phyloP scores from a whole-genome alignment of 2,113 vertebrate species.

The Amblyornis subalaris region DNA sequence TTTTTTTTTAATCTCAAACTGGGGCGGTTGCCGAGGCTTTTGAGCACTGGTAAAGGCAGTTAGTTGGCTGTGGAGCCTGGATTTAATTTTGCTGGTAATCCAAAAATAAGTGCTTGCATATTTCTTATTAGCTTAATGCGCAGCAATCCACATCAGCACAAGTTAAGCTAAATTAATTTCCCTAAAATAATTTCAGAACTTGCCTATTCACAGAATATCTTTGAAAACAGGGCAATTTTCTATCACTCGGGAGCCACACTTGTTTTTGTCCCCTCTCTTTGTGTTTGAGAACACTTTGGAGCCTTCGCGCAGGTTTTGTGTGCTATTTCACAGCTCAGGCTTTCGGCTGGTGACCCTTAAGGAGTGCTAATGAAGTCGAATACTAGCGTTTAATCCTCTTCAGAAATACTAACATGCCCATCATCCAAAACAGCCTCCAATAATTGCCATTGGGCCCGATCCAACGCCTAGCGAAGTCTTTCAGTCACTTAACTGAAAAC shows the following conservation, averaged over 20 bases:
- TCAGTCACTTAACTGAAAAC: constrained; percentile 61
- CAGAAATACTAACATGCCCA: constrained; percentile 64
- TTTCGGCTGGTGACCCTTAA: constrained; percentile 51
- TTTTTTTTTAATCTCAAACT: constrained; percentile 68
- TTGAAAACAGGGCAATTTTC: constrained; percentile 68
- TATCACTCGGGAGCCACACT: constrained; percentile 54
- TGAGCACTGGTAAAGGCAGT: constrained; percentile 68
- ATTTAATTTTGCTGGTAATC: constrained; percentile 96
- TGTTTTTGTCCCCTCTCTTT: constrained; percentile 53
- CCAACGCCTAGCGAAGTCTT: constrained; percentile 34
- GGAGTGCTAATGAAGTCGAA: constrained; percentile 66
- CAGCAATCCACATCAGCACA: constrained; percentile 70
- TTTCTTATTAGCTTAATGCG: constrained; percentile 90
- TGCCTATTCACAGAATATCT: constrained; percentile 54
- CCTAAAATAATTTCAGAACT: constrained; percentile 66
- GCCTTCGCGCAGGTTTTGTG: constrained; percentile 36
- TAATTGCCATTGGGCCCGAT: constrained; percentile 54
- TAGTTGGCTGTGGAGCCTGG: constrained; percentile 82
- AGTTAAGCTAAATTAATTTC: constrained; percentile 68
- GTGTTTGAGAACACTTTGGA: constrained; percentile 43
- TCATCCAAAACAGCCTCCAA: constrained; percentile 51
- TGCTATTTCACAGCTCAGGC: constrained; percentile 42
- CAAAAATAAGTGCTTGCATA: constrained; percentile 89
- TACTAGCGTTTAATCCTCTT: constrained; percentile 62
- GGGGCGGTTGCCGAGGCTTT: constrained; percentile 55